phyloP scores from a whole-genome alignment of 2,797 vertebrate species.

The Anguilla marmorata region DNA sequence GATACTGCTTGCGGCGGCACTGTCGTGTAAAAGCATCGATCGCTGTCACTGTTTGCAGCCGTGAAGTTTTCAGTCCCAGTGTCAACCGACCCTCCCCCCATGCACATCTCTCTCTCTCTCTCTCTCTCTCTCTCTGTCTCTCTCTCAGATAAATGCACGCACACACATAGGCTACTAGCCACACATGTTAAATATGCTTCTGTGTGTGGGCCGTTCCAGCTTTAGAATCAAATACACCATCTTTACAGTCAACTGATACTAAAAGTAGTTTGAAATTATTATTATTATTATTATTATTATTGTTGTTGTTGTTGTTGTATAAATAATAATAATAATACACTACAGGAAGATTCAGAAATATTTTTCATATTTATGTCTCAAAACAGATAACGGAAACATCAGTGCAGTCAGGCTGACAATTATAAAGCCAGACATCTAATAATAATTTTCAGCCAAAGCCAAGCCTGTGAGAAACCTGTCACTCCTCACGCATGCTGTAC shows the following conservation, averaged over 20 bases:
- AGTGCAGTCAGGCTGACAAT: neutral
- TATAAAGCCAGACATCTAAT: neutral
- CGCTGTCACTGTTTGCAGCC: slow-evolving; percentile 14
- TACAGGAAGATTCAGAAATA: neutral
- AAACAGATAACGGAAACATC: neutral
- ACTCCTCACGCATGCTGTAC: neutral
- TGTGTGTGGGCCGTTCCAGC: neutral
- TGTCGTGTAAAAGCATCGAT: slow-evolving; percentile 22
- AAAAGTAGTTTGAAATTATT: neutral
- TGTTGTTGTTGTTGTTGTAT: neutral
- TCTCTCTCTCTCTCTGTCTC: neutral
- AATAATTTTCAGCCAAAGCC: no score
- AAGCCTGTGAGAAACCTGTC: neutral
- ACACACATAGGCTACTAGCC: neutral
- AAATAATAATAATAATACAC: neutral
- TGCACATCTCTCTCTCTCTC: neutral
- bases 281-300: neutral
- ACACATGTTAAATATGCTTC: neutral
- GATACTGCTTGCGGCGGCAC: slow-evolving; percentile 1
- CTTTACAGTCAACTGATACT: neutral
- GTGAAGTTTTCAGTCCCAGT: slow-evolving; percentile 16
- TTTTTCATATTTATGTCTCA: neutral
- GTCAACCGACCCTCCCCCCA: neutral
- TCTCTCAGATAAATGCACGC: slow-evolving; percentile 20
- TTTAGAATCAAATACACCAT: neutral